Evolutionary conservation across 1,140 invertebrate genomes (phyloP), one percentile per base, ranked within the genome.

Genomic region (Agrilus planipennis): DNA sequence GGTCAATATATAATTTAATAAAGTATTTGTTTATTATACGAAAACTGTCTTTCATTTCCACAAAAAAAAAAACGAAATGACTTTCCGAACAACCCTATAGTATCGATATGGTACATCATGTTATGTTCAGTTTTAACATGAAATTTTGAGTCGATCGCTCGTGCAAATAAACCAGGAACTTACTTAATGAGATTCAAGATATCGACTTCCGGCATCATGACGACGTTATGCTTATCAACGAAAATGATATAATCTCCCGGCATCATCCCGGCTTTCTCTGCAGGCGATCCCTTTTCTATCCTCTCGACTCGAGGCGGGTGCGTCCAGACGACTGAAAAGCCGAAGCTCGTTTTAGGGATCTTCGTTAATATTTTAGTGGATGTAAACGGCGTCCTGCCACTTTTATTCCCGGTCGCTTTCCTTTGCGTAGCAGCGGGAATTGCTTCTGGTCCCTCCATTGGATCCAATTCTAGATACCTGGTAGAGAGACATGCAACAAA

Each of bases 321-420:
- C 2, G 84, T 88, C 81, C 88, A 91, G 1, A 89, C 81, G n/a
- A 93, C 79, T 3, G 86, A 88, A 65, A 93, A 92, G 1, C 84
- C 84, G 55, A 83, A 88, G 4, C 83, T 73, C 17, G 70, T 69
- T 34, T 73, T 70, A 2, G 70, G 59, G 5, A 69, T 69, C 20
- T 75, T 61, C 5, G 69, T 64, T 32, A 81, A 49, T 58, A 72
- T 72, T 53, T 79, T 78, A 19, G 83, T 85, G 31, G 77, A 76
- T 2, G 84, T 89, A 54, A 86, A 89, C 0, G 84, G 84, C 1
- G 84, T 89, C 42, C 83, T 69, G n/a, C 84, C 84, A 34, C 66
- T 64, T 46, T 70, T 67, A 28, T 67, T 71, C 12, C 61, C 62
- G 0, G 52, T 57, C 9, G 64, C 60, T 45, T 67, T 71, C 54